Percentiles rank a stretch among this genome's conserved stretches.
Evolutionary conservation across 2,797 vertebrate genomes (phyloP).

Genomic region (Sciurus vulgaris): DNA sequence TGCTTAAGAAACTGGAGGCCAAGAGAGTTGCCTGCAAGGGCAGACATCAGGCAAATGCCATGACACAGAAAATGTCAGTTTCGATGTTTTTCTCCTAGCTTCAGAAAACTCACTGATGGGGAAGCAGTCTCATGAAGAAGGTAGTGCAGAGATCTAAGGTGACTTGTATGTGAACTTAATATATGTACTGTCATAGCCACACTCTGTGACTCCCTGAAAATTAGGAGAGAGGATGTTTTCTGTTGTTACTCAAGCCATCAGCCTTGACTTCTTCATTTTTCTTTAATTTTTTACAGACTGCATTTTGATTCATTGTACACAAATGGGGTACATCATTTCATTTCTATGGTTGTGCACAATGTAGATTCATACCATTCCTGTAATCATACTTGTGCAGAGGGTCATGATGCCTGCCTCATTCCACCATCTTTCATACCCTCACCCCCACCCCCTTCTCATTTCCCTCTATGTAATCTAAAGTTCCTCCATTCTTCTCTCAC

Average conservation of each 20-base stretch:
- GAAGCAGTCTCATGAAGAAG: neutral
- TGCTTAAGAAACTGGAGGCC: neutral
- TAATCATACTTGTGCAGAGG: too few relatives aligned
- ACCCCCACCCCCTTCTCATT: too few relatives aligned
- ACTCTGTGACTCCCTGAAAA: neutral
- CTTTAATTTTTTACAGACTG: too few relatives aligned
- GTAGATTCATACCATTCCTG: too few relatives aligned
- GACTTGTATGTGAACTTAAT: neutral
- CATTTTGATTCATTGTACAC: too few relatives aligned
- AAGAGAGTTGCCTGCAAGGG: neutral
- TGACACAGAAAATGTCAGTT: neutral
- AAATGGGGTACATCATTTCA: too few relatives aligned
- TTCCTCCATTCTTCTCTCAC: too few relatives aligned
- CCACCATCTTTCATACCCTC: too few relatives aligned
- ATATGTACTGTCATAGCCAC: neutral
- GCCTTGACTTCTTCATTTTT: neutral
- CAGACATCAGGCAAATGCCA: neutral
- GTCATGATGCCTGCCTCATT: too few relatives aligned
- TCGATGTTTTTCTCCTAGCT: neutral
- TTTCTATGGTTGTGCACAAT: too few relatives aligned
- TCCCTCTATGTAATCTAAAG: too few relatives aligned
- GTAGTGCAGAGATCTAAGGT: neutral
- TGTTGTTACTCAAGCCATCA: neutral
- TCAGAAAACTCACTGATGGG: neutral
- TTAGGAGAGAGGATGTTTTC: neutral